A percentile compares a stretch with the other conserved stretches of the same genome.
Evolutionary conservation across 2,113 vertebrate species (phyloP).

Genomic region (Crotalus viridis): DNA sequence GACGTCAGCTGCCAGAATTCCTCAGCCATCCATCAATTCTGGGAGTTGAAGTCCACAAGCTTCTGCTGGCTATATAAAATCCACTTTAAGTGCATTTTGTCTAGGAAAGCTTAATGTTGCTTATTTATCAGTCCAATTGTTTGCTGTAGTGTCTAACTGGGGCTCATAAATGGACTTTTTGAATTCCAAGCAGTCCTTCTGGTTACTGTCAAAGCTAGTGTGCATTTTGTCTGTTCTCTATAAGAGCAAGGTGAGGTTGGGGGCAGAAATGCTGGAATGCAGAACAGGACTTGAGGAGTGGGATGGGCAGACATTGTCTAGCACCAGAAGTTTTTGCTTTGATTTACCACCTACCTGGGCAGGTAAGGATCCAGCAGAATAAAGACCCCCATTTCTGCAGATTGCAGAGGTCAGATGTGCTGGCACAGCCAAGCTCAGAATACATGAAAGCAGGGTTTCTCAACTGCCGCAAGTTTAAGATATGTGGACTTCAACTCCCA

Average conservation of each 20-base stretch:
- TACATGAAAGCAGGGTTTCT: not conserved
- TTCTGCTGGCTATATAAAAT: constrained; percentile 38
- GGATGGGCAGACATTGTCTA: not conserved
- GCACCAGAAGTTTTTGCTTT: not conserved
- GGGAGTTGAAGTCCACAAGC: constrained; percentile 39
- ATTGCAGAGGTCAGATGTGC: too few relatives aligned
- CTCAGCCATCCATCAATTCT: too few relatives aligned
- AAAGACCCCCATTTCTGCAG: not conserved
- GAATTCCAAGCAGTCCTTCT: constrained; percentile 19
- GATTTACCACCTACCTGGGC: not conserved
- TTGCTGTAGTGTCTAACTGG: constrained; percentile 22
- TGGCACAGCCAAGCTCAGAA: too few relatives aligned
- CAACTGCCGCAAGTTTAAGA: not conserved
- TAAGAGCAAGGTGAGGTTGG: not conserved
- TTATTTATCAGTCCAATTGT: constrained; percentile 44
- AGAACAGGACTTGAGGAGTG: not conserved
- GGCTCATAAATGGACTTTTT: constrained; percentile 26
- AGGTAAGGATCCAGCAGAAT: not conserved
- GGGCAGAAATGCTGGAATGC: not conserved
- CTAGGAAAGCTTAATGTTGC: constrained; percentile 43
- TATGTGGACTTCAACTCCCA: not conserved
- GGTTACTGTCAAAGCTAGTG: not conserved
- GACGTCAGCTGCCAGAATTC: not conserved
- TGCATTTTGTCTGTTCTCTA: not conserved
- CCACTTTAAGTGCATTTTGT: constrained; percentile 35